Percentiles rank a stretch among this genome's conserved stretches.
Conservation (phyloP, 2,888 invertebrate species). For the Perithous albicinctus region DNA sequence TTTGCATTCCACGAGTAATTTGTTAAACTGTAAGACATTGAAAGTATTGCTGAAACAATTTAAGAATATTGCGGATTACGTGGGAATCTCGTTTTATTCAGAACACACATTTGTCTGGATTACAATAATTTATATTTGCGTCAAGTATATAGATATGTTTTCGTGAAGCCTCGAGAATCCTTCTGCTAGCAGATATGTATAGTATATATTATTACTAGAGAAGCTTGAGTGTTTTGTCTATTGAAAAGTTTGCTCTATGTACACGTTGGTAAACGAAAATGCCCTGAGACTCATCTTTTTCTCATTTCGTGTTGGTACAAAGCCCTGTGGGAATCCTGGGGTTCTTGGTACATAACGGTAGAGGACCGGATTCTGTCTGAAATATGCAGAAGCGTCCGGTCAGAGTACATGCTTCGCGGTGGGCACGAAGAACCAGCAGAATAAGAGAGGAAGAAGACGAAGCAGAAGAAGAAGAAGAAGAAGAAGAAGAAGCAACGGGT, state of each 20-base stretch:
- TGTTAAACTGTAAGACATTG: too few relatives aligned
- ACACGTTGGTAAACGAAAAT: neutral
- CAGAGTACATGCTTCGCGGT: conserved; percentile 56
- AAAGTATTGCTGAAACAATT: too few relatives aligned
- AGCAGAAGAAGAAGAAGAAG: conserved; percentile 29
- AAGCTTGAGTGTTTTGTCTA: neutral
- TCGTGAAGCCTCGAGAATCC: neutral
- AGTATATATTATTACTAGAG: neutral
- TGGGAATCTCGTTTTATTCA: too few relatives aligned
- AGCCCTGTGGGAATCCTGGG: conserved; percentile 63
- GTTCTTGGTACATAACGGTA: conserved; percentile 59
- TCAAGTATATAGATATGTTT: neutral
- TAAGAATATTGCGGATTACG: too few relatives aligned
- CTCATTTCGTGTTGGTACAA: conserved; percentile 14
- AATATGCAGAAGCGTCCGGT: conserved; percentile 68
- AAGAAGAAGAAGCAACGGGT: conserved; percentile 43
- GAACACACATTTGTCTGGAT: neutral
- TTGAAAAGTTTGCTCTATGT: conserved; percentile 1
- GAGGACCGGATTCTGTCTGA: conserved; percentile 68
- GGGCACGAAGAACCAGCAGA: conserved; percentile 39
- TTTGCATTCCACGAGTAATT: too few relatives aligned
- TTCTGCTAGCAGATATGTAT: neutral
- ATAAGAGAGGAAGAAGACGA: conserved; percentile 17
- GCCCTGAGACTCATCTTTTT: neutral
- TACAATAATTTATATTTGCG: neutral